These are phyloP conservation scores for Cichladusa arquata DNA, from an alignment of 2,113 vertebrate genomes.

Conservation along the genomic window DNA sequence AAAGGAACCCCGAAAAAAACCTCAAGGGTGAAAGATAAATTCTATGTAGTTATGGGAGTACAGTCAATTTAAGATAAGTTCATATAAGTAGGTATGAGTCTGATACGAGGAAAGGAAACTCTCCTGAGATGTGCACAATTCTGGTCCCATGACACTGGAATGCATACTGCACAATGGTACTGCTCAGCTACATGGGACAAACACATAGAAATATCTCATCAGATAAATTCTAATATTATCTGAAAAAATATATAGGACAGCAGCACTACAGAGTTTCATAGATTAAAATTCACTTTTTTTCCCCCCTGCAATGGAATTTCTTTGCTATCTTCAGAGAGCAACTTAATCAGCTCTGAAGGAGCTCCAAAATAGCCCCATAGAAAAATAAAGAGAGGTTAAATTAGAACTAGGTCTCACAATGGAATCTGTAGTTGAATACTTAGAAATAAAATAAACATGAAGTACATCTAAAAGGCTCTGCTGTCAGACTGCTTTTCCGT, in stretches of 20 bases:
- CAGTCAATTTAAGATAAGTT: background rate
- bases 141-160: background rate
- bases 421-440: background rate
- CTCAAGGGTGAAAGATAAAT: background rate
- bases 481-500: background rate
- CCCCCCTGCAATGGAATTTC: background rate
- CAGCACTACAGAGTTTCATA: background rate
- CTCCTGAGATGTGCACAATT: background rate
- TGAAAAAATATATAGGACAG: background rate
- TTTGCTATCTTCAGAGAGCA: background rate
- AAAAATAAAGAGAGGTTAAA: background rate
- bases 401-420: background rate
- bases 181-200: background rate
- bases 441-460: background rate
- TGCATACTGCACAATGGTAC: background rate
- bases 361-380: background rate
- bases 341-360: background rate
- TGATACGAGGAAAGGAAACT: background rate
- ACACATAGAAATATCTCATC: background rate
- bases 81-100: background rate
- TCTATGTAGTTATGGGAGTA: background rate
- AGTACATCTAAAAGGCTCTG: background rate
- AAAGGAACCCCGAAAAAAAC: fast-evolving
- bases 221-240: background rate
- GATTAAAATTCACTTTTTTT: background rate